Evolutionary conservation across 2,888 invertebrate species (phyloP).

Genomic region (Erebia epiphron): DNA sequence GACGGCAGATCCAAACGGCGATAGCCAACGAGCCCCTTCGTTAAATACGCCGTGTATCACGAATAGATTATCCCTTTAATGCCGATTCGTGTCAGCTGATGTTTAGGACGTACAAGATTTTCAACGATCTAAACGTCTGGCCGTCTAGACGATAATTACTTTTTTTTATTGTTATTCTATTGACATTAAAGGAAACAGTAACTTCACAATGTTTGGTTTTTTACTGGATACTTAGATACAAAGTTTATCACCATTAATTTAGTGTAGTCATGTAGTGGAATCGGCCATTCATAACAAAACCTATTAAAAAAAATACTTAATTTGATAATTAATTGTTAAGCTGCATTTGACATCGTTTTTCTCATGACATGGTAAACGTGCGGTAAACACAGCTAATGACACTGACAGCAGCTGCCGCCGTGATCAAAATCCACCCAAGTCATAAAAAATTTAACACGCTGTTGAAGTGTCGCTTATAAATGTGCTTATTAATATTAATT

Average conservation of each 20-base stretch:
- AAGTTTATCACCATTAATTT: too few species aligned
- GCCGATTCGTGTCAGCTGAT: conserved; percentile 37
- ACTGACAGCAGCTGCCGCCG: conserved; percentile 4
- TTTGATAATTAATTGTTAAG: conserved; percentile 3
- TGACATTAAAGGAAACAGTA: too few species aligned
- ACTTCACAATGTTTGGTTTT: too few species aligned
- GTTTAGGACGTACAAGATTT: conserved; percentile 30
- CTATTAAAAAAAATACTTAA: too few species aligned
- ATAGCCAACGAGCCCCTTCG: conserved; percentile 61
- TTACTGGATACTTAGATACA: too few species aligned
- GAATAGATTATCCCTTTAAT: conserved; percentile 46
- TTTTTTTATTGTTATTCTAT: not conserved
- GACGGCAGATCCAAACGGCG: conserved; percentile 65
- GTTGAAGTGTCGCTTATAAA: conserved; percentile 12
- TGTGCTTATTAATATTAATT: not conserved
- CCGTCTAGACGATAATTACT: conserved; percentile 8
- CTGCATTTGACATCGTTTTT: conserved; percentile 7
- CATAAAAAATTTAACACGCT: conserved; percentile 10
- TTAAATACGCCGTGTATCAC: conserved; percentile 53
- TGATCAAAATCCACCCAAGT: not conserved
- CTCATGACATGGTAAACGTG: conserved; percentile 2
- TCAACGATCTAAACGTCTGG: conserved; percentile 26
- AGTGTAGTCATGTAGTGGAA: too few species aligned
- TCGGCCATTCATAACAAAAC: too few species aligned
- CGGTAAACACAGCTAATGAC: not conserved